These are phyloP conservation scores for Tadarida brasiliensis DNA, from an alignment of 2,797 vertebrate genomes.

Conservation along the genomic window DNA sequence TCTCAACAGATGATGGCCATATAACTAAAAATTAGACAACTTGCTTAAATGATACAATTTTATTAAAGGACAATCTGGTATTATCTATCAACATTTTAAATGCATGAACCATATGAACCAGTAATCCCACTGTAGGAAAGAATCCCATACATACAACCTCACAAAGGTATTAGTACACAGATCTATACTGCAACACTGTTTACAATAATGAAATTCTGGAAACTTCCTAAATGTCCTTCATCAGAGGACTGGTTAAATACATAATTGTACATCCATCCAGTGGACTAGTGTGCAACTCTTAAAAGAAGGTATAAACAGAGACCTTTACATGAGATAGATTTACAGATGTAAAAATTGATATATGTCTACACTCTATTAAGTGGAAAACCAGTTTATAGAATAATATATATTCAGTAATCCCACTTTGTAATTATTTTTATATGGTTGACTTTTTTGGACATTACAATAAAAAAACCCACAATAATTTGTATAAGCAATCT, in stretches of 20 bases:
- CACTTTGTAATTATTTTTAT: constrained; percentile 41
- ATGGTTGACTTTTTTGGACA: not conserved
- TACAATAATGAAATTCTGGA: constrained; percentile 31
- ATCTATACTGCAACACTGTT: not conserved
- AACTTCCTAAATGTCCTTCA: constrained; percentile 22
- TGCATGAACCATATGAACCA: not conserved
- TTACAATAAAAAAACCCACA: constrained; percentile 18
- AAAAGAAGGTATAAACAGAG: not conserved
- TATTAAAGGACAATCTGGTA: constrained; percentile 31
- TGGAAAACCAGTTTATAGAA: constrained; percentile 13
- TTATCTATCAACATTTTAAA: constrained; percentile 49
- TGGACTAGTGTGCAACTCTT: not conserved
- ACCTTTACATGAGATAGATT: not conserved
- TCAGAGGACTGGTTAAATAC: not conserved
- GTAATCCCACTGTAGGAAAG: not conserved
- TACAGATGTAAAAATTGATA: not conserved
- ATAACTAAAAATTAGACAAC: constrained; percentile 25
- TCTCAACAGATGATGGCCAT: constrained; percentile 7
- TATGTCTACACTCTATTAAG: not conserved
- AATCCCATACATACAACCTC: not conserved
- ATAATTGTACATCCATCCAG: not conserved
- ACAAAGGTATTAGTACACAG: constrained; percentile 5
- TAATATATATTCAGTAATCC: not conserved
- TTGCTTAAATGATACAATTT: constrained; percentile 41
- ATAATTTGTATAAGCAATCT: not conserved